These are phyloP conservation scores for Bos indicus DNA, from an alignment of 2,113 vertebrate species.

Conservation along the genomic window DNA sequence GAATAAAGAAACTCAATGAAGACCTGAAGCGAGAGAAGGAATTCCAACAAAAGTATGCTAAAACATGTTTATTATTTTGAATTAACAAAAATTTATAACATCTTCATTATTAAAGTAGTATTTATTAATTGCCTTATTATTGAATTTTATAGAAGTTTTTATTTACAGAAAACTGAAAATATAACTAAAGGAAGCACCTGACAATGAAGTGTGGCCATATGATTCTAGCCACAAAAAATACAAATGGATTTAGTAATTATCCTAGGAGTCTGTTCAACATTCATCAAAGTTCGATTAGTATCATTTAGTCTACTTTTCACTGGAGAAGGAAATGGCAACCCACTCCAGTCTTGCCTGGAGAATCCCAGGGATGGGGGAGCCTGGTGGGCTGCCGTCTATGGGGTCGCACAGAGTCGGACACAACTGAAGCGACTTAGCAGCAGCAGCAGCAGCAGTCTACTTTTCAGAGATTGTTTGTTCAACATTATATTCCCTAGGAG, in stretches of 20 bases:
- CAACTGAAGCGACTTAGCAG: too few species aligned
- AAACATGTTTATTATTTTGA: neutral
- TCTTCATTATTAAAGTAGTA: neutral
- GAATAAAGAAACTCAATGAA: constrained; percentile 86
- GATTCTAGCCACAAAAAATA: neutral
- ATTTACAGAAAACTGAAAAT: neutral
- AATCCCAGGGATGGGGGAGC: too few species aligned
- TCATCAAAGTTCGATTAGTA: neutral
- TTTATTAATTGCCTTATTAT: neutral
- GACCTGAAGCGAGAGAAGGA: constrained; percentile 82
- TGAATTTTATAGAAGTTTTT: neutral
- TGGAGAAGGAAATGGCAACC: too few species aligned
- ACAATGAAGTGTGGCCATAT: neutral
- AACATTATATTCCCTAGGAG: neutral
- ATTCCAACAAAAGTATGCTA: constrained; percentile 71
- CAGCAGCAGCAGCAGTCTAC: neutral
- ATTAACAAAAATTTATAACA: neutral
- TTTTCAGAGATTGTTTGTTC: neutral
- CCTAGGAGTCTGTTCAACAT: neutral
- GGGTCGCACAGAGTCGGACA: too few species aligned
- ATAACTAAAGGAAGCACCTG: neutral
- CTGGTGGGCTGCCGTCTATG: too few species aligned
- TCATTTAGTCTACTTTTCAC: neutral
- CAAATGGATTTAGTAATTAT: neutral
- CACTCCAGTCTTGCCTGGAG: too few species aligned